Percentiles rank a stretch among this genome's conserved stretches.
phyloP scores from a whole-genome alignment of 2,797 vertebrate species.

The Poeciliopsis gracilis region DNA sequence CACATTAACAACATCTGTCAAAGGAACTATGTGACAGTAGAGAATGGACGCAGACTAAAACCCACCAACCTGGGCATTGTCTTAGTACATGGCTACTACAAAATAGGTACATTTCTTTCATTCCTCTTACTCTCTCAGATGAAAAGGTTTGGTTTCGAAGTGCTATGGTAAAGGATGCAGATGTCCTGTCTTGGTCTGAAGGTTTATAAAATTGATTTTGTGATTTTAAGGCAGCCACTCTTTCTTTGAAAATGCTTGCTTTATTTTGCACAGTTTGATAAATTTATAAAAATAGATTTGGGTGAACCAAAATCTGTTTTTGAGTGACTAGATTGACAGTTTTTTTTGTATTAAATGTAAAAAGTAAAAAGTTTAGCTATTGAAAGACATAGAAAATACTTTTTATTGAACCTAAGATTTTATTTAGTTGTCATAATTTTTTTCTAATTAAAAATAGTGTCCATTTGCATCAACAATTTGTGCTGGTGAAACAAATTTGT shows the following conservation, averaged over 20 bases:
- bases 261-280: background rate
- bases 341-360: background rate
- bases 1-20: constrained; percentile 99
- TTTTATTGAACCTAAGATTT: background rate
- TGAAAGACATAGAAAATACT: background rate
- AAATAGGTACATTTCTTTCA: constrained; percentile 85
- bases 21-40: constrained; percentile 95
- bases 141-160: background rate
- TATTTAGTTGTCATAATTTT: background rate
- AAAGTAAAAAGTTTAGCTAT: background rate
- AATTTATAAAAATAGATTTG: background rate
- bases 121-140: background rate
- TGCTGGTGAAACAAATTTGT: background rate
- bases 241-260: background rate
- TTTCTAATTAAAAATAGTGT: background rate
- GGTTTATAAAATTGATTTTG: background rate
- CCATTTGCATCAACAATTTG: background rate
- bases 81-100: constrained; percentile 97
- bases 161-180: background rate
- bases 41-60: constrained; percentile 91
- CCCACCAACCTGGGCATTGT: constrained; percentile 97
- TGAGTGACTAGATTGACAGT: background rate
- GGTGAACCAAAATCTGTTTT: background rate
- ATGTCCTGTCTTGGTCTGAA: background rate
- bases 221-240: background rate